Percentiles rank a stretch among this genome's conserved stretches.
These are phyloP conservation scores for Mamestra brassicae DNA, from an alignment of 2,888 invertebrate species.

Conservation along the genomic window DNA sequence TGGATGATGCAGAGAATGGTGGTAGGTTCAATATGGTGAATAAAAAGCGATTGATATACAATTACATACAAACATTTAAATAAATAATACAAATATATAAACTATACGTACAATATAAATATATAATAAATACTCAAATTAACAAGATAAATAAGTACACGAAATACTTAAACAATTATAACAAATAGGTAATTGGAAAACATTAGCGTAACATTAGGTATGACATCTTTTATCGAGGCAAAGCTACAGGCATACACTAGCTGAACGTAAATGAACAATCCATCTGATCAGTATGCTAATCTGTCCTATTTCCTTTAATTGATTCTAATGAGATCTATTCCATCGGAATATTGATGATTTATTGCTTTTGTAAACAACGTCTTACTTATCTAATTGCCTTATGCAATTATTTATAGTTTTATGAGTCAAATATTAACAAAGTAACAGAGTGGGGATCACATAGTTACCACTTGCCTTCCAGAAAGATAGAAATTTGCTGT, in stretches of 20 bases:
- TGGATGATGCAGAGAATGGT: no score
- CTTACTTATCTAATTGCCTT: conserved; percentile 15
- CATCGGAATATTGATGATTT: conserved; percentile 52
- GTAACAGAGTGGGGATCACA: neutral
- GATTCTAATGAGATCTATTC: conserved; percentile 50
- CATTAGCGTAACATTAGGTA: no score
- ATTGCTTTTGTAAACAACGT: conserved; percentile 39
- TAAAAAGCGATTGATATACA: no score
- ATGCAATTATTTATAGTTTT: conserved; percentile 18
- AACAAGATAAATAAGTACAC: no score
- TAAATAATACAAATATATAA: no score
- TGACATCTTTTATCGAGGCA: neutral
- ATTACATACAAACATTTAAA: no score
- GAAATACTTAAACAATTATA: no score
- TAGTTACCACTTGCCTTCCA: neutral
- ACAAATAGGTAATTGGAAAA: no score
- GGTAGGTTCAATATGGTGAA: no score
- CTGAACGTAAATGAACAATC: conserved; percentile 26
- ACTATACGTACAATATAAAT: no score
- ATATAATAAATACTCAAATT: no score
- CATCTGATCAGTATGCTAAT: conserved; percentile 50
- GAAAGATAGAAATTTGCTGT: neutral
- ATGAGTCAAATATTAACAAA: neutral
- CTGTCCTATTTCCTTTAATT: conserved; percentile 49
- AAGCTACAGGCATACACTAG: neutral